phyloP scores from a whole-genome alignment of 2,888 invertebrate species.

The Crematogaster levior region DNA sequence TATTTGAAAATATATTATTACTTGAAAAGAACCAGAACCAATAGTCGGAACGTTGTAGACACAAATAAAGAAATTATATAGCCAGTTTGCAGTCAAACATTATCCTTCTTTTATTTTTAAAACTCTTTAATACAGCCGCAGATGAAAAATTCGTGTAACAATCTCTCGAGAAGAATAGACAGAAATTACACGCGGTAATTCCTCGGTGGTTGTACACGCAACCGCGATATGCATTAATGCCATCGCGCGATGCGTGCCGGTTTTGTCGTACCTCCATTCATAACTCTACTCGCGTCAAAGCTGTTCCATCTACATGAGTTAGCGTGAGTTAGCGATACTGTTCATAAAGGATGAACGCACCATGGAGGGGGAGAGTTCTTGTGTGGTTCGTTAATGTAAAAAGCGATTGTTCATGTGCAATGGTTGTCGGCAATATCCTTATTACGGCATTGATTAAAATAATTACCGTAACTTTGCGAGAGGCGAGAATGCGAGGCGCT shows the following conservation, averaged over 20 bases:
- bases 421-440: conserved; percentile 68
- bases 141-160: conserved; percentile 12
- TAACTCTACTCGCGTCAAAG: conserved; percentile 52
- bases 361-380: conserved; percentile 56
- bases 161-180: not conserved
- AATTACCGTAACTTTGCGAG: conserved; percentile 64
- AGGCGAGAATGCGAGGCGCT: conserved; percentile 34
- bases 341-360: conserved; percentile 51
- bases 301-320: conserved; percentile 32
- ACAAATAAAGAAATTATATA: too few species aligned
- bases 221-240: conserved; percentile 29
- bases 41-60: too few species aligned
- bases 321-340: conserved; percentile 37
- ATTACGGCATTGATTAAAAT: conserved; percentile 75
- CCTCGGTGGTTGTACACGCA: not conserved
- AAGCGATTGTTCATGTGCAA: conserved; percentile 61
- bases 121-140: too few species aligned
- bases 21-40: too few species aligned
- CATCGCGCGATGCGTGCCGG: conserved; percentile 27
- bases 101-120: too few species aligned
- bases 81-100: too few species aligned
- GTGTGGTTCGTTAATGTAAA: conserved; percentile 65
- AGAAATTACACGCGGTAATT: conserved; percentile 10
- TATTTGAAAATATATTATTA: too few species aligned
- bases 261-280: conserved; percentile 55